These are phyloP conservation scores for Notodonta dromedarius DNA, from an alignment of 2,888 invertebrate genomes.

Conservation along the genomic window DNA sequence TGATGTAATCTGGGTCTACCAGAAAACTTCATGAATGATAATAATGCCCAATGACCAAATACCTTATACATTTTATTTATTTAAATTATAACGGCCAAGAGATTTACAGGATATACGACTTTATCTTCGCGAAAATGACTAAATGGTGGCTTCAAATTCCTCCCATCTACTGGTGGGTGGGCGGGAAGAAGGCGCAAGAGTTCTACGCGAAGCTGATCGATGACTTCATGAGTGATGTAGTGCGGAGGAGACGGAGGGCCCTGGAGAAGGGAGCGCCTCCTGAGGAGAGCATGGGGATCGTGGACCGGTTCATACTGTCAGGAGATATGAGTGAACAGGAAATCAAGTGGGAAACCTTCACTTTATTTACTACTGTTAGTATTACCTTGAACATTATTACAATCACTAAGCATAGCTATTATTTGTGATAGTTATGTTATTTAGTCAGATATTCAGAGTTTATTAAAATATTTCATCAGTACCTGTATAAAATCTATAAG, in stretches of 20 bases:
- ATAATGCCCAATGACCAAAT: background rate
- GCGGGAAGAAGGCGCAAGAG: constrained; percentile 42
- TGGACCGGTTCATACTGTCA: constrained; percentile 61
- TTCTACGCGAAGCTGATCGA: constrained; percentile 42
- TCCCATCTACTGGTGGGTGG: constrained; percentile 54
- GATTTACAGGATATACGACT: constrained; percentile 53
- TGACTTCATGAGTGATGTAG: constrained; percentile 52
- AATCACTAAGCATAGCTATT: too few species aligned
- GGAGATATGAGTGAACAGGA: constrained; percentile 56
- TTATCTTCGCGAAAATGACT: constrained; percentile 62
- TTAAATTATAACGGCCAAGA: too few species aligned
- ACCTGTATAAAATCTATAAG: too few species aligned
- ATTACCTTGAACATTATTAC: too few species aligned
- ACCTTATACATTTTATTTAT: too few species aligned
- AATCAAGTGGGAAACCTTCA: constrained; percentile 57
- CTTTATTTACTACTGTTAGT: constrained; percentile 69
- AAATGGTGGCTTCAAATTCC: constrained; percentile 72
- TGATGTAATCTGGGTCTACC: too few species aligned
- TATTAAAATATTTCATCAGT: too few species aligned
- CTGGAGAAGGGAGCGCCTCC: constrained; percentile 27
- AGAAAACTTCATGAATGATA: background rate
- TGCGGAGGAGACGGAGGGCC: constrained; percentile 48
- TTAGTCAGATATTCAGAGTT: too few species aligned
- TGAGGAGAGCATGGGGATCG: constrained; percentile 55
- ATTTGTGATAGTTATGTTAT: too few species aligned